A percentile compares a stretch with the other conserved stretches of the same genome.
Evolutionary conservation across 2,113 vertebrate genomes (phyloP).

Genomic region (Corydoras sp.): DNA sequence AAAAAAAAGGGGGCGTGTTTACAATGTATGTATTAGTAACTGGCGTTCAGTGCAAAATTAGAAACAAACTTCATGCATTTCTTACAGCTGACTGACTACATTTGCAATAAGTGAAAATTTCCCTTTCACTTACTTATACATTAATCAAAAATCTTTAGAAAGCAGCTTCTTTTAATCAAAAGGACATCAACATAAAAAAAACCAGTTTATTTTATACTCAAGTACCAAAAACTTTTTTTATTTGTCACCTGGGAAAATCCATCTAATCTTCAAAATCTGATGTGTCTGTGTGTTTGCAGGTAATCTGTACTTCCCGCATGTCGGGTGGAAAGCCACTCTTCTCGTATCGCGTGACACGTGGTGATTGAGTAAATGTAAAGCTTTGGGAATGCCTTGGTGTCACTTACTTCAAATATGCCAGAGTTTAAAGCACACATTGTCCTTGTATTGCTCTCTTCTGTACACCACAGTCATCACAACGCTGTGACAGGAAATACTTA

Average conservation of each 20-base stretch:
- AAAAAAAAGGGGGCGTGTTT: no score
- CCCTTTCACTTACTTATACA: no score
- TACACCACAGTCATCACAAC: not conserved
- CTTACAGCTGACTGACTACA: no score
- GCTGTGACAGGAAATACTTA: slow-evolving; percentile 7
- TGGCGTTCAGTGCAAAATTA: no score
- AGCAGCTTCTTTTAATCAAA: no score
- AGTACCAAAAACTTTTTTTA: no score
- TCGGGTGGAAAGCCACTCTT: slow-evolving; percentile 48
- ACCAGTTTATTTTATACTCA: no score
- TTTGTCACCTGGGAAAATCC: slow-evolving; percentile 52
- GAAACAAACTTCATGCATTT: no score
- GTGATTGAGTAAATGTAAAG: not conserved
- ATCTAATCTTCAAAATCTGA: slow-evolving; percentile 63
- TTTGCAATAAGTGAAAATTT: no score
- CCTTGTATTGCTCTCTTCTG: slow-evolving; percentile 9
- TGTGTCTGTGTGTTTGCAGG: slow-evolving; percentile 57
- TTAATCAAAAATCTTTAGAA: no score
- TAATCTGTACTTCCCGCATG: slow-evolving; percentile 50
- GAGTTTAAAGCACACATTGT: not conserved
- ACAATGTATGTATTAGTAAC: no score
- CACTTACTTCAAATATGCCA: not conserved
- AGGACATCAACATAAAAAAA: no score
- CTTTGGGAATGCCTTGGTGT: not conserved
- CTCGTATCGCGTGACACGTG: slow-evolving; percentile 35